Evolutionary conservation across 1,140 invertebrate species (phyloP), one percentile per base, ranked within the genome.

Genomic region (Anagrus nilaparvatae): DNA sequence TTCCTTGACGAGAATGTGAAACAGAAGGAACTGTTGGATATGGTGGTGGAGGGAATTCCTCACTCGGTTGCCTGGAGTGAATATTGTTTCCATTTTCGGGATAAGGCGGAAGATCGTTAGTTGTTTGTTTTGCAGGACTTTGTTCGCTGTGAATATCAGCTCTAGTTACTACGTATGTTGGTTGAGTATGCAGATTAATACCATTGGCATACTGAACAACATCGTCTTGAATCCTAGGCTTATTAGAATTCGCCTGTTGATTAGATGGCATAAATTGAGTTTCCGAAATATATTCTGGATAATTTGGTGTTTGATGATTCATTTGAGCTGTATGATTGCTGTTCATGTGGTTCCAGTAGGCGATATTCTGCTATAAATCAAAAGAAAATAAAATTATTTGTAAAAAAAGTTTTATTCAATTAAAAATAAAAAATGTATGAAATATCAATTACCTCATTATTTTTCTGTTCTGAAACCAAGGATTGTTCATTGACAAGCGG

Each of bases 131-230:
- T 2, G 72, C 56, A 2, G 79, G 76, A 57, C 75, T 81, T 56
- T 82, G 79, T 56, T 86, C 84, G 50, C 79, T 82, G 58, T 87
- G 85, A 18, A 87, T 79, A 65, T 86, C 83, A 7, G 84, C 85
- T 49, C 78, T 78, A 3, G 82, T 86, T 1, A 87, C 76, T 6
- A 87, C 76, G 18, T 60, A 65, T 0, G 61, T 67, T 4, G 65
- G 61, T 21, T 69, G 59, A 27, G 64, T 63, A 2, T 69, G 52
- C n/a, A n/a, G n/a, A n/a, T n/a, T n/a, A 39, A 67, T 69, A 2
- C 71, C 68, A 50, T 73, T 73, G 4, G 71, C 70, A 41, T 74
- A 74, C 34, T 70, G 70, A 3, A 73, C 63, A 20, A 70, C 62
- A 19, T 74, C 72, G 16, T 69, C 70, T 36, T 69, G 61, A 19